Evolutionary conservation across 2,113 vertebrate species (phyloP).

Genomic region (cattle (Bos taurus)): DNA sequence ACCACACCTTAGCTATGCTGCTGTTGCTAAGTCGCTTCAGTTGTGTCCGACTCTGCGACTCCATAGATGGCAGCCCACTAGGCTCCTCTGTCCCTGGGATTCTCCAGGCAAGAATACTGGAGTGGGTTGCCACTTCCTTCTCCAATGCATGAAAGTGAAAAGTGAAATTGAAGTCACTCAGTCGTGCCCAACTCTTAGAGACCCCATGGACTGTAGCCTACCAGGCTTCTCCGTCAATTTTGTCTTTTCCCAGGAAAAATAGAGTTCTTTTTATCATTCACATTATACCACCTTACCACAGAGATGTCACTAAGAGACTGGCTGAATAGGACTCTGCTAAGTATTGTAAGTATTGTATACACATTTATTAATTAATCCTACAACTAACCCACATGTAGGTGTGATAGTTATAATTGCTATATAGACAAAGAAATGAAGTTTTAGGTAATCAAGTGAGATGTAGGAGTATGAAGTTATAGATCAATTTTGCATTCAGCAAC

Average conservation of each 20-base stretch:
- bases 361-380: neutral
- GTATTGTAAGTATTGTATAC: accelerated
- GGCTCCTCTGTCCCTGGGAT: no score
- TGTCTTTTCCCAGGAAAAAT: neutral
- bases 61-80: no score
- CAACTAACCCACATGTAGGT: neutral
- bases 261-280: neutral
- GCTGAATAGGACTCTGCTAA: neutral
- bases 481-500: neutral
- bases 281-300: neutral
- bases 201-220: no score
- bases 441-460: neutral
- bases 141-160: no score
- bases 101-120: no score
- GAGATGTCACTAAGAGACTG: neutral
- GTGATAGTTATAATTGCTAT: neutral
- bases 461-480: neutral
- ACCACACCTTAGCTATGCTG: neutral
- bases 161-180: no score
- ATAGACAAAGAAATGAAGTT: neutral
- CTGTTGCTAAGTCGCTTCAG: no score
- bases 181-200: no score
- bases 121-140: no score
- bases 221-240: neutral
- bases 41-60: no score